These are phyloP conservation scores for Lithophane ornitopus DNA, from an alignment of 2,888 invertebrate genomes.

Conservation along the genomic window DNA sequence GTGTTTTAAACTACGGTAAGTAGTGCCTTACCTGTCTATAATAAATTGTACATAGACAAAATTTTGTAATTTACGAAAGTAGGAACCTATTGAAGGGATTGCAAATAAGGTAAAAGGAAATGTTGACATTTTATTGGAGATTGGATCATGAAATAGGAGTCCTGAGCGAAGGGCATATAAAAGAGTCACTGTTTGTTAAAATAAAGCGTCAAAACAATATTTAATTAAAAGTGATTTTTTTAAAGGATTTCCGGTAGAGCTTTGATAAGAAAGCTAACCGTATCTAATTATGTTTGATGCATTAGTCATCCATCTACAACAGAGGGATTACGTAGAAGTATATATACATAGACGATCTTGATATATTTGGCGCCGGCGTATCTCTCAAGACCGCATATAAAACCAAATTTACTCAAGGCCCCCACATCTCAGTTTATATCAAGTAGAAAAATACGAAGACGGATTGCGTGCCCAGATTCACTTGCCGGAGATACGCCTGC, in stretches of 20 bases:
- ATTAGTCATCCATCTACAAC: not conserved
- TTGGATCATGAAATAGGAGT: not conserved
- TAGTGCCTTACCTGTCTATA: no score
- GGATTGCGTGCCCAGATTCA: slow-evolving; percentile 65
- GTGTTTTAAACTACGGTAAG: not conserved
- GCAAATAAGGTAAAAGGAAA: not conserved
- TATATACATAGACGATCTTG: slow-evolving; percentile 30
- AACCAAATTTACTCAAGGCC: slow-evolving; percentile 34
- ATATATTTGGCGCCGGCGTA: slow-evolving; percentile 36
- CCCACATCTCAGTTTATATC: slow-evolving; percentile 47
- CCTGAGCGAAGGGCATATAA: not conserved
- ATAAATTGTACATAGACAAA: not conserved
- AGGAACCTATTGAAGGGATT: no score
- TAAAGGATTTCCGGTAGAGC: not conserved
- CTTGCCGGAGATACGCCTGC: slow-evolving; percentile 50
- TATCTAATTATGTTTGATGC: slow-evolving; percentile 5
- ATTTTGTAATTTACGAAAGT: not conserved
- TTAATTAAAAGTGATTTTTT: not conserved
- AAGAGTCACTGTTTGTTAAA: not conserved
- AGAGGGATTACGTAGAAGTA: slow-evolving; percentile 21
- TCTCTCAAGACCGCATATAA: slow-evolving; percentile 28
- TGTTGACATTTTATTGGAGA: not conserved
- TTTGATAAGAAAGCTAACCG: not conserved
- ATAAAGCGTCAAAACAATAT: not conserved
- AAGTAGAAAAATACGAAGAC: slow-evolving; percentile 65